Base-by-base conservation (phyloP, 2,797 vertebrate species). In the Danio tinwini region DNA sequence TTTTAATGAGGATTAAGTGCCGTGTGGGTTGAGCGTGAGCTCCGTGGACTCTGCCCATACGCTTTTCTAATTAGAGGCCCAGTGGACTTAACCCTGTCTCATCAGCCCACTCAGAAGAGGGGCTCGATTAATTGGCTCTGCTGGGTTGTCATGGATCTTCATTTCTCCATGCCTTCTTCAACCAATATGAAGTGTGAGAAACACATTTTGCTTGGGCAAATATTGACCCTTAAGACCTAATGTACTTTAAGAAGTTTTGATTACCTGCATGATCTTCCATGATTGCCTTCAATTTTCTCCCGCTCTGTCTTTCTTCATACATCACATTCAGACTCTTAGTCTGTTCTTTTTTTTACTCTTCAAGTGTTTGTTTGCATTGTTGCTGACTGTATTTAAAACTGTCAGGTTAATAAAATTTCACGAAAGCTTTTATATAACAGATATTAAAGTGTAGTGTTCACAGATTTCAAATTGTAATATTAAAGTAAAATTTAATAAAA, bases 41-140 rank as follows among this genome's bases (percentile, higher is more conserved):
- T 37, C 11, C 59, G 52, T 65, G 65, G 65, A 42, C 69, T 67
- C 14, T 50, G 56, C 47, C 81, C 17, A 55, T 73, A 62, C 49
- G 47, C 53, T 81, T 87, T 92, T 93, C 92, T 93, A 93, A 94
- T 94, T 92, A 93, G 89, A 82, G 82, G 83, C 92, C 88, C 88
- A 65, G 85, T 81, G 82, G 92, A 92, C 88, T 89, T 90, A 89
- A 90, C 90, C 90, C 88, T 78, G 86, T 87, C 90, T 90, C 89
- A 90, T 92, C 90, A 90, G 85, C 88, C 87, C 85, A 86, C 81
- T 87, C 88, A 89, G 89, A 91, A 88, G 84, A 82, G 86, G 85
- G 84, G 81, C 62, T 21, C 83, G 55, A 89, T 92, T 93, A 94
- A 94, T 93, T 92, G 90, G 91, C 90, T 92, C 80, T 83, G 91